Percentiles rank a stretch among this genome's conserved stretches.
phyloP scores from a whole-genome alignment of 1,140 invertebrate species.

The Archegozetes longisetosus region DNA sequence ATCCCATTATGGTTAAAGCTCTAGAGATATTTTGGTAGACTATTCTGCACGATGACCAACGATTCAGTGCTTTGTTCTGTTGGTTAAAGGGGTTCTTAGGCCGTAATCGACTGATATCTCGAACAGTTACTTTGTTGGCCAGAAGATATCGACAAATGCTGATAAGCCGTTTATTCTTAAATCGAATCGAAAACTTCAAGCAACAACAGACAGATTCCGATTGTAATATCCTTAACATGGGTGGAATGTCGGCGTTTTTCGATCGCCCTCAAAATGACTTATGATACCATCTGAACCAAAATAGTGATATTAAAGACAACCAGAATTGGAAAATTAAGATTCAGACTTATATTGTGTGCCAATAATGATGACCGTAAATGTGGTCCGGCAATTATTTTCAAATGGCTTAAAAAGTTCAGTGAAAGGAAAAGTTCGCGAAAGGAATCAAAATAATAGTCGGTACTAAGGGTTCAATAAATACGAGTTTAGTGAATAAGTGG shows the following conservation, averaged over 20 bases:
- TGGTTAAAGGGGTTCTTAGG: not conserved
- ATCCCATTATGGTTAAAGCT: not conserved
- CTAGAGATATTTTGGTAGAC: not conserved
- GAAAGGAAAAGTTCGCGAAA: conserved; percentile 9
- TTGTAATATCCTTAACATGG: conserved; percentile 13
- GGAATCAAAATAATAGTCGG: not conserved
- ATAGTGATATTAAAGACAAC: conserved; percentile 12
- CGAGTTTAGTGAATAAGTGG: conserved; percentile 2
- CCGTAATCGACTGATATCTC: not conserved
- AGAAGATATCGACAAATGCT: not conserved
- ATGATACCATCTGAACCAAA: conserved; percentile 9
- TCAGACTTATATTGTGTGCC: conserved; percentile 7
- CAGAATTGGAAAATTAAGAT: conserved; percentile 12
- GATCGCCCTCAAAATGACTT: conserved; percentile 13
- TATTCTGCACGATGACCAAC: not conserved
- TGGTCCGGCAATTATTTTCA: conserved; percentile 15
- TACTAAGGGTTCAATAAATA: conserved; percentile 1
- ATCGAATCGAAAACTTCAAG: not conserved
- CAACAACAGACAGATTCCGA: not conserved
- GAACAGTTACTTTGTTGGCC: not conserved
- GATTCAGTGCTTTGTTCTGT: not conserved
- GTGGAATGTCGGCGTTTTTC: conserved; percentile 13
- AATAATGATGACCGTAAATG: conserved; percentile 4
- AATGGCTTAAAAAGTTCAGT: conserved; percentile 5
- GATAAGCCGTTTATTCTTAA: not conserved